phyloP scores from a whole-genome alignment of 2,888 invertebrate species.

The Arge pagana region DNA sequence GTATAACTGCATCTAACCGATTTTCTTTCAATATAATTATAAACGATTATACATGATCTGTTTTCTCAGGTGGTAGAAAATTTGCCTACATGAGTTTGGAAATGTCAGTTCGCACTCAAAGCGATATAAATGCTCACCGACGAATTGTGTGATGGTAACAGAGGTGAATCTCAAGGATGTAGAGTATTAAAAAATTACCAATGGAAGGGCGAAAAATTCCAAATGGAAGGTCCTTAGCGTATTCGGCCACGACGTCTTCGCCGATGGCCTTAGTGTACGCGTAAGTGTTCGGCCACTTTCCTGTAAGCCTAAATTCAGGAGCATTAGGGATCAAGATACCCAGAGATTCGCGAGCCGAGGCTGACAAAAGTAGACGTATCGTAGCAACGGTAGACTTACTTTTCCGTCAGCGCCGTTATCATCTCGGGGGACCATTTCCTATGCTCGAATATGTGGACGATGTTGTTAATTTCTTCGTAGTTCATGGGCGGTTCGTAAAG shows the following conservation, averaged over 20 bases:
- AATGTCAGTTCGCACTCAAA: too few species aligned
- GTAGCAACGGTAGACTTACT: neutral
- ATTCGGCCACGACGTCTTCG: constrained; percentile 60
- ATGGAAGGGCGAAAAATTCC: constrained; percentile 66
- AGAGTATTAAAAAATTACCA: constrained; percentile 37
- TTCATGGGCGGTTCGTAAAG: neutral
- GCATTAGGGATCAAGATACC: neutral
- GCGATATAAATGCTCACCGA: too few species aligned
- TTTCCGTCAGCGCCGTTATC: neutral
- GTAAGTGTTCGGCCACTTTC: constrained; percentile 65
- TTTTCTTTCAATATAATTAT: too few species aligned
- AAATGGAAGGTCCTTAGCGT: constrained; percentile 60
- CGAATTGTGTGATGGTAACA: too few species aligned
- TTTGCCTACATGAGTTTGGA: too few species aligned
- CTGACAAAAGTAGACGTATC: too few species aligned
- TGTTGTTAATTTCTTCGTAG: constrained; percentile 9
- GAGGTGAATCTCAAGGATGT: too few species aligned
- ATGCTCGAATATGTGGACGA: too few species aligned
- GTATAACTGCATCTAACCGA: too few species aligned
- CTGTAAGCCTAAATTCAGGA: constrained; percentile 39
- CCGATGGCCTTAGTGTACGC: constrained; percentile 67
- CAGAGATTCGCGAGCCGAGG: too few species aligned
- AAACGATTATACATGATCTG: too few species aligned
- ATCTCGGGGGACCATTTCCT: constrained; percentile 4
- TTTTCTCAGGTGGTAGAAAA: too few species aligned